These are phyloP conservation scores for Anarhynchus alexandrinus DNA, from an alignment of 2,113 vertebrate genomes.

Conservation along the genomic window DNA sequence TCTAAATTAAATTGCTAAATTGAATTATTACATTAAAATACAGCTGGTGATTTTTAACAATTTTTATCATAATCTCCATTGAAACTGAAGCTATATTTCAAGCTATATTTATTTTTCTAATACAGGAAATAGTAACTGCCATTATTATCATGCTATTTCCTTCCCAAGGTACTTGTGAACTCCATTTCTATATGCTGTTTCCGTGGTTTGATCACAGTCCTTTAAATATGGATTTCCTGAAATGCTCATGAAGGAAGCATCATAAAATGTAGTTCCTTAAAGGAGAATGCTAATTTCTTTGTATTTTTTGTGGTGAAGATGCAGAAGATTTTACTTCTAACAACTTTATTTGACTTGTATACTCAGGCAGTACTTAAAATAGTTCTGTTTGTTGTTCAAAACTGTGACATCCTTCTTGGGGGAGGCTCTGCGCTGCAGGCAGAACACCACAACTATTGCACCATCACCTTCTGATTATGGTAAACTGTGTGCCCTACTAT, in stretches of 20 bases:
- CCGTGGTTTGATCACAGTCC: slow-evolving; percentile 2
- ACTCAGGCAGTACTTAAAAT: background rate
- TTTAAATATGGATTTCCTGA: slow-evolving; percentile 61
- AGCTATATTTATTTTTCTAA: slow-evolving; percentile 63
- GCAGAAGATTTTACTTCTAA: background rate
- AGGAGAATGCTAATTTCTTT: background rate
- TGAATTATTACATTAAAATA: background rate
- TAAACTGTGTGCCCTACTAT: background rate
- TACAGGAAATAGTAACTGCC: slow-evolving; percentile 65
- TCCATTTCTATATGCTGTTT: slow-evolving; percentile 30
- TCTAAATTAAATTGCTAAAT: background rate
- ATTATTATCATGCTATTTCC: slow-evolving; percentile 65
- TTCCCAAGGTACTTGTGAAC: slow-evolving; percentile 52
- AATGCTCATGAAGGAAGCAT: slow-evolving; percentile 34
- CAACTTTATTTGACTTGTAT: background rate
- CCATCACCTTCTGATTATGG: background rate
- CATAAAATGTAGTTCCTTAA: background rate
- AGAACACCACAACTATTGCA: background rate
- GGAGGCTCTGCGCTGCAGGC: background rate
- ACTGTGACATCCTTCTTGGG: background rate
- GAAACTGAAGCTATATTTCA: slow-evolving; percentile 23
- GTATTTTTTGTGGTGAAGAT: background rate
- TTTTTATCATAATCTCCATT: slow-evolving; percentile 24
- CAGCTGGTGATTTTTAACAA: slow-evolving; percentile 12
- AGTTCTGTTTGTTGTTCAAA: background rate